phyloP scores from a whole-genome alignment of 2,113 vertebrate species.

The Mesembrinibis cayennensis region DNA sequence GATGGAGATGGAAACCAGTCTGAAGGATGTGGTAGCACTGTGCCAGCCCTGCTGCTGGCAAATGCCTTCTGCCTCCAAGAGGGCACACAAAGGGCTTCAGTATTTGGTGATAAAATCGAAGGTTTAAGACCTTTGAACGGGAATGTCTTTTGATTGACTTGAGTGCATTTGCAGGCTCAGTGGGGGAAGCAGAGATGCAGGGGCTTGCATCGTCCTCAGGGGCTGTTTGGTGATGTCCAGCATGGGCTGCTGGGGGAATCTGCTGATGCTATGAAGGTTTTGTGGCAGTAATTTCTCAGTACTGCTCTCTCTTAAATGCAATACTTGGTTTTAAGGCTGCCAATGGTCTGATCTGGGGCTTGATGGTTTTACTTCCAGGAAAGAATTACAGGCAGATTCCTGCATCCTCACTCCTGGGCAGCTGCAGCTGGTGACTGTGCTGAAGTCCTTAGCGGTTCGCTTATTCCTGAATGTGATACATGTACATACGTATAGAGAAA shows the following conservation, averaged over 20 bases:
- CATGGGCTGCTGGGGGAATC: not conserved
- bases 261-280: not conserved
- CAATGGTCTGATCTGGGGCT: not conserved
- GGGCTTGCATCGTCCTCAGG: not conserved
- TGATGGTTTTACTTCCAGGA: not conserved
- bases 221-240: not conserved
- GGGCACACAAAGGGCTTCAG: accelerated
- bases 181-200: not conserved
- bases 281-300: not conserved
- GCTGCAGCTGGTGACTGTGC: not conserved
- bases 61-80: not conserved
- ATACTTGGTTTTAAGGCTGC: not conserved
- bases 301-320: not conserved
- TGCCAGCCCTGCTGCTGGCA: not conserved
- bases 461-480: not conserved
- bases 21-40: not conserved
- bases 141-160: not conserved
- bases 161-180: not conserved
- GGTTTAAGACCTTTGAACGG: not conserved
- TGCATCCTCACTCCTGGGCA: not conserved
- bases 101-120: not conserved
- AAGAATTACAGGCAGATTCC: not conserved
- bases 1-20: not conserved
- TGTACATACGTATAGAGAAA: too few relatives aligned
- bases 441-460: not conserved